Base-by-base conservation (phyloP, 2,888 invertebrate genomes). In the Agonopterix alstromeriana region DNA sequence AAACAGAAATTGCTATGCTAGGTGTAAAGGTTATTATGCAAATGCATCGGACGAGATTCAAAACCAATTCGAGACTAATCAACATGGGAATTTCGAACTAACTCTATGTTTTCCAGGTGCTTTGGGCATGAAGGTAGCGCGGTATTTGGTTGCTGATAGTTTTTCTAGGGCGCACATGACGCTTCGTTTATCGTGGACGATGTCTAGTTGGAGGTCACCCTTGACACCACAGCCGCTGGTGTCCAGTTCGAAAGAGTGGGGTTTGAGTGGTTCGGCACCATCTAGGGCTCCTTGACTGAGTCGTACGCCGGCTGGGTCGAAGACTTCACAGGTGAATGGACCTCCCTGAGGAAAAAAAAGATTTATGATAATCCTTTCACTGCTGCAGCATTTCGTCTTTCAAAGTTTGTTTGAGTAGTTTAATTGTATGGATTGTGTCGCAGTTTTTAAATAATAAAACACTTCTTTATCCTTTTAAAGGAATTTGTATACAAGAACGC, bases 251-350 rank as follows among this genome's bases (percentile, higher is more conserved):
- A 97, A 95, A n/a, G 95, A 95, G 70, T 97, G 97, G 0, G 96
- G 95, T 52, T 96, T 93, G 12, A 96, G 90, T 0, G 97, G 96
- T 67, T 95, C 91, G 7, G 96, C 97, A 2, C 94, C 95, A 64
- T 96, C 95, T 7, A 95, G 77, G 0, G 95, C 95, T 0, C 86
- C 85, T 2, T 74, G 66, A 50, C 93, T 91, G 0, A 95, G 94
- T 52, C 95, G 93, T 8, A 98, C 95, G 14, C 96, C 96, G 42
- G 96, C 94, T 0, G 98, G 97, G 81, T 98, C 98, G 70, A 97
- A 98, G 0, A 98, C 98, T 65, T 97, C 95, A 73, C 99, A 98
- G 0, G 96, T 95, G 78, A 98, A 99, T 1, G 99, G 99, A 11
- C 98, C 98, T 49, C 98, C 98, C 90, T 95, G 87, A 17, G 27